These are phyloP conservation scores for Meteorus sp. DNA, from an alignment of 1,140 invertebrate species.

Conservation along the genomic window DNA sequence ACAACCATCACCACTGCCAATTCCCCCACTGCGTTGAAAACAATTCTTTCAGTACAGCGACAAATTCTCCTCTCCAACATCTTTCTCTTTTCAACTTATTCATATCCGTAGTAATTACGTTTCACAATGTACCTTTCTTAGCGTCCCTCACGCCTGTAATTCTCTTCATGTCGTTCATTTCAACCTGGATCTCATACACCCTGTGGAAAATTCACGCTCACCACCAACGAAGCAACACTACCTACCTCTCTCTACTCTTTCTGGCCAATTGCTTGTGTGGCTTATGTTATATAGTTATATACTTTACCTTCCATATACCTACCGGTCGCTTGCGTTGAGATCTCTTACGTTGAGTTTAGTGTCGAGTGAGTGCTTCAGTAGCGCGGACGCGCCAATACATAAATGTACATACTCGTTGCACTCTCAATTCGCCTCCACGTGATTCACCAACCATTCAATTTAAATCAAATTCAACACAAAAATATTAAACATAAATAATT, in stretches of 20 bases:
- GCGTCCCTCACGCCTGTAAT: neutral
- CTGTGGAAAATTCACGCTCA: too few relatives aligned
- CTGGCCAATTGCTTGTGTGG: constrained; percentile 36
- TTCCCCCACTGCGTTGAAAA: constrained; percentile 39
- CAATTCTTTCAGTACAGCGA: too few relatives aligned
- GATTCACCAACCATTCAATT: too few relatives aligned
- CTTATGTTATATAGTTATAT: too few relatives aligned
- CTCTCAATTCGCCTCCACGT: neutral
- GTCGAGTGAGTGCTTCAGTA: constrained; percentile 41
- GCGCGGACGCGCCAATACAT: constrained; percentile 40
- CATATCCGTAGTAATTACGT: neutral
- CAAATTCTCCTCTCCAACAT: constrained; percentile 2
- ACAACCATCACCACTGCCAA: constrained; percentile 2
- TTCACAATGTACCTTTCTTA: constrained; percentile 1
- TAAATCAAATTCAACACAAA: too few relatives aligned
- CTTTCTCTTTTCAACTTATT: constrained; percentile 3
- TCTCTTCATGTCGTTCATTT: constrained; percentile 24
- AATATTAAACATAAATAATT: too few relatives aligned
- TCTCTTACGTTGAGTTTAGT: constrained; percentile 42
- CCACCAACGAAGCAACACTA: too few relatives aligned
- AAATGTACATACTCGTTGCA: neutral
- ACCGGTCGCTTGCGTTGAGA: constrained; percentile 35
- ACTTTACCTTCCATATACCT: too few relatives aligned
- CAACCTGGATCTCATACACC: constrained; percentile 16
- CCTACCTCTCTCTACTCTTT: constrained; percentile 27